phyloP scores from a whole-genome alignment of 2,797 vertebrate species.

The Coluber constrictor region DNA sequence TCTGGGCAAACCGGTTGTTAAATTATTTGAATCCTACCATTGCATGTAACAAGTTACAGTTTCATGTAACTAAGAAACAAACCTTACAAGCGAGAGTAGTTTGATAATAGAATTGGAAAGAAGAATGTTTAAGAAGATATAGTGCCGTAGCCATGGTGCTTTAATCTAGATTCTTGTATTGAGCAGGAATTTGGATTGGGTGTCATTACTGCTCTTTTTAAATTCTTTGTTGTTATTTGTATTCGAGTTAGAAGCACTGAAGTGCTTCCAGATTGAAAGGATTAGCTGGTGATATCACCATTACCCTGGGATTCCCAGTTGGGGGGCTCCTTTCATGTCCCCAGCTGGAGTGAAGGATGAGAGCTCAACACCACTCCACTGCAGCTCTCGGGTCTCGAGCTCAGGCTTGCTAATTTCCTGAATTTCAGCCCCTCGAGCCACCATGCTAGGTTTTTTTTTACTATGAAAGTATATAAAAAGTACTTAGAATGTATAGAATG shows the following conservation, averaged over 20 bases:
- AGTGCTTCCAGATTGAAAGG: no score
- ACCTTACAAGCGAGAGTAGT: not conserved
- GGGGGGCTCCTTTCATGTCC: no score
- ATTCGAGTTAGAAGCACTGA: no score
- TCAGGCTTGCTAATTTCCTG: no score
- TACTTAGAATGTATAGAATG: slow-evolving; percentile 19
- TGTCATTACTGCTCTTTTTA: not conserved
- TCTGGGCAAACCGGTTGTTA: no score
- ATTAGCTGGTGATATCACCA: no score
- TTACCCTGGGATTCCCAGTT: no score
- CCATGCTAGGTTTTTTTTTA: not conserved
- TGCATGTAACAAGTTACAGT: not conserved
- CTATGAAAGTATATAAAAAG: not conserved
- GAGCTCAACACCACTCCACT: no score
- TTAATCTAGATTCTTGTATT: not conserved
- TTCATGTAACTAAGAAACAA: not conserved
- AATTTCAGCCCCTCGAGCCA: no score
- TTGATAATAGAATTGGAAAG: not conserved
- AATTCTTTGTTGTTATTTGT: not conserved
- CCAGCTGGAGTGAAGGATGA: no score
- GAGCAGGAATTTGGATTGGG: not conserved
- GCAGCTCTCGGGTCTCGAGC: no score
- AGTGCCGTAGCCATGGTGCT: not conserved
- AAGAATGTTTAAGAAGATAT: not conserved
- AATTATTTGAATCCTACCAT: no score